Evolutionary conservation across 2,113 vertebrate genomes (phyloP), one percentile per base, ranked within the genome.

Genomic region (Myrmecophaga tridactyla): DNA sequence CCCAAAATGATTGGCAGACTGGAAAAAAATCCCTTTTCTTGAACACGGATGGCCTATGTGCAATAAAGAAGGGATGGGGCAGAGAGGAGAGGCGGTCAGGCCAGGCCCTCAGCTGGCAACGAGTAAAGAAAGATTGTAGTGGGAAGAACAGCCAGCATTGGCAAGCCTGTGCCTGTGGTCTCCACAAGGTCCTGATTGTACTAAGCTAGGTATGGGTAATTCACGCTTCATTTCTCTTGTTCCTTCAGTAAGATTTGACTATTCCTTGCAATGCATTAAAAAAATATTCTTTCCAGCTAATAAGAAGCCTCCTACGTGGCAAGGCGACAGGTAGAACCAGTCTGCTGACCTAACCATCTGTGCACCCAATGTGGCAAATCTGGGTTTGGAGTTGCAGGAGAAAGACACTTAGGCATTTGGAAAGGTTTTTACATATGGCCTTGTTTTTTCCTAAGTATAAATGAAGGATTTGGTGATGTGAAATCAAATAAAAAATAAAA

Each of bases 261-360:
- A 98, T 98, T 98, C 98, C 97, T 98, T 96, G 97, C 97, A 98
- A 98, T 98, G 98, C 97, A 98, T 98, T 98, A 98, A 95, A 98
- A 99, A 99, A 99, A 98, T 98, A 98, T 97, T 98, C 97, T 98
- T 98, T 87, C 97, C 98, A 98, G 98, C 97, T 97, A 98, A 98
- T 98, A 92, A 97, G 97, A 98, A 98, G 98, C 98, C 98, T 98
- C 97, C 97, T 97, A 98, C 86, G 88, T 96, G 97, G 97, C 98
- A 97, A 98, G 97, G 98, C 77, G 96, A 97, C 97, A 97, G 97
- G 97, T 2, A 96, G 96, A 94, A 93, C 85, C 76, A 84, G 89
- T 92, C 94, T 94, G 97, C 95, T 96, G 95, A 97, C 89, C 63
- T 77, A 97, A 92, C 93, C 97, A 94, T 89, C 94, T 85, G 83